These are phyloP conservation scores for Lophotis ruficrista DNA, from an alignment of 2,113 vertebrate species.

Conservation along the genomic window DNA sequence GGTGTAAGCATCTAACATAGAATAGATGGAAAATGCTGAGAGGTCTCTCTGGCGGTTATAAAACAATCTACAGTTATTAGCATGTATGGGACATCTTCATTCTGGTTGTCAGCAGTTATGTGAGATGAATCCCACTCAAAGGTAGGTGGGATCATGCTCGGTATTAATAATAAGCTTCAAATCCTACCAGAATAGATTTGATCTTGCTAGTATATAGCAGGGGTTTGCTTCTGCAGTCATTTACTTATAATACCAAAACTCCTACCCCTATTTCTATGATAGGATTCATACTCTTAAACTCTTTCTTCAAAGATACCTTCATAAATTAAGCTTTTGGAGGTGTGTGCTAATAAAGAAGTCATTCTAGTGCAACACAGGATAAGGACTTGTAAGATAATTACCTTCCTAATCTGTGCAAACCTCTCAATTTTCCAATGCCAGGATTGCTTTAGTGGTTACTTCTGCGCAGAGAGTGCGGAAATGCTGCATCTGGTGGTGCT, in stretches of 20 bases:
- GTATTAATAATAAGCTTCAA: conserved; percentile 30
- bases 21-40: not conserved
- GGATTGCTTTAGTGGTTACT: not conserved
- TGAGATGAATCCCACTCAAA: conserved; percentile 31
- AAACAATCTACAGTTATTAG: not conserved
- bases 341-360: not conserved
- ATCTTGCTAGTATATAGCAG: not conserved
- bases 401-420: not conserved
- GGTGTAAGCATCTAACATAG: not conserved
- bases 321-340: not conserved
- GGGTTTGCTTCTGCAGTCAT: not conserved
- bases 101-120: not conserved
- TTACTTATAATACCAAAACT: not conserved
- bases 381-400: not conserved
- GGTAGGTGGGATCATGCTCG: conserved; percentile 26
- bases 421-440: not conserved
- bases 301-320: not conserved
- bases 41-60: not conserved
- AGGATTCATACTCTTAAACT: not conserved
- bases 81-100: not conserved
- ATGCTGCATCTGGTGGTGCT: not conserved
- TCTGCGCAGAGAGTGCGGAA: not conserved
- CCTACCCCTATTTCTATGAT: not conserved
- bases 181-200: not conserved
- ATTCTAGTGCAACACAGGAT: not conserved